Conservation (phyloP, 1,140 invertebrate genomes). For the Brachionus calyciflorus region DNA sequence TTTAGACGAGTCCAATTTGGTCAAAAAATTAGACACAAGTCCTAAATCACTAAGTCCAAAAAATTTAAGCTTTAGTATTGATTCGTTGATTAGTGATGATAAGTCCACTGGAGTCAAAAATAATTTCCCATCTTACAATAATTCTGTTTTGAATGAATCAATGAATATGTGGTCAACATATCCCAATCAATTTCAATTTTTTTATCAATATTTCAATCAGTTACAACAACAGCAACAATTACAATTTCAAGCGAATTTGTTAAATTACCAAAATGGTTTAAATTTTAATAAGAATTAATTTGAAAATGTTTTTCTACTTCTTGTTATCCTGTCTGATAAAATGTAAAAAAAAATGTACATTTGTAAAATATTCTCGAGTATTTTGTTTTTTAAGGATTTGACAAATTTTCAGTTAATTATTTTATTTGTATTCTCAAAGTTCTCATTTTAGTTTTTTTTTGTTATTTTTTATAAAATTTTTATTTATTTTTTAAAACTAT, state of each 20-base stretch:
- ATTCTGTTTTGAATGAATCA: neutral
- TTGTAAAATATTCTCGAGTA: too few relatives aligned
- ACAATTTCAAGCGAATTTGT: constrained; percentile 13
- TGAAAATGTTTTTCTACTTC: too few relatives aligned
- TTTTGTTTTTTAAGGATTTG: too few relatives aligned
- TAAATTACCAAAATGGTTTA: constrained; percentile 28
- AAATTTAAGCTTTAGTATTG: constrained; percentile 9
- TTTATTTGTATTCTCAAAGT: too few relatives aligned
- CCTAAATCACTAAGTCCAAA: neutral
- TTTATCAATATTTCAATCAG: constrained; percentile 21
- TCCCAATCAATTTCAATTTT: constrained; percentile 36
- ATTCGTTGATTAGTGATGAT: neutral
- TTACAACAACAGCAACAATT: neutral
- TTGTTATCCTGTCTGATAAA: too few relatives aligned
- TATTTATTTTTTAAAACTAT: too few relatives aligned
- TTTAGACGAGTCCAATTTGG: neutral
- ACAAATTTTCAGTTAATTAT: too few relatives aligned
- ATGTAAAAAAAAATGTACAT: too few relatives aligned
- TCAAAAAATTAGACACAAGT: neutral
- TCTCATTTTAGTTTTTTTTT: too few relatives aligned
- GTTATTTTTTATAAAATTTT: too few relatives aligned
- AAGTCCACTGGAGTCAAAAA: neutral
- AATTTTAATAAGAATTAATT: neutral
- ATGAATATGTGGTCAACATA: neutral
- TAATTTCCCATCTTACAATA: neutral